A percentile compares a stretch with the other conserved stretches of the same genome.
These are phyloP conservation scores for Eupithecia abbreviata DNA, from an alignment of 2,888 invertebrate genomes.

Conservation along the genomic window DNA sequence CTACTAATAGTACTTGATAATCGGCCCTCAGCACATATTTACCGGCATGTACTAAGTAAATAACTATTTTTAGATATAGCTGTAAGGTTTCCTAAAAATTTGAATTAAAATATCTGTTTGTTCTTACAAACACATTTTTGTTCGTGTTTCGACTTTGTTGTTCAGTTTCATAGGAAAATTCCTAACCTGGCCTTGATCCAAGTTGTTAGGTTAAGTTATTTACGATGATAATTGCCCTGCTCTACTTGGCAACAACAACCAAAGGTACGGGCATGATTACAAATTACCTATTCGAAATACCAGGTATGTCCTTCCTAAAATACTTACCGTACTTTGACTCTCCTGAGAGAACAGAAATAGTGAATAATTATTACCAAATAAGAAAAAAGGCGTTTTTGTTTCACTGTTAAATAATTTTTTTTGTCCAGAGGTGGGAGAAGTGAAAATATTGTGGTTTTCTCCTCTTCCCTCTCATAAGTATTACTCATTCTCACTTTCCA, in stretches of 20 bases:
- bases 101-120: no score
- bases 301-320: neutral
- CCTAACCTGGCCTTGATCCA: slow-evolving; percentile 33
- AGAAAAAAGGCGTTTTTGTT: no score
- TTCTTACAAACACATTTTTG: neutral
- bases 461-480: no score
- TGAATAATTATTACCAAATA: no score
- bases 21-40: no score
- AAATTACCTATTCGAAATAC: slow-evolving; percentile 18
- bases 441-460: no score
- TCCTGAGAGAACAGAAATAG: neutral
- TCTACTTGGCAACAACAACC: slow-evolving; percentile 33
- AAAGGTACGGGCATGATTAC: slow-evolving; percentile 29
- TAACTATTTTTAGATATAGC: no score
- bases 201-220: slow-evolving; percentile 25
- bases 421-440: no score
- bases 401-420: no score
- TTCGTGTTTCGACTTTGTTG: slow-evolving; percentile 6
- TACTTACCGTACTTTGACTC: neutral
- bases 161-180: slow-evolving; percentile 20
- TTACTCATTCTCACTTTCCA: neutral
- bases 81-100: no score
- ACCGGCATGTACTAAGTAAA: no score
- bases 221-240: slow-evolving; percentile 27
- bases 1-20: no score